Percentiles rank a stretch among this genome's conserved stretches.
phyloP scores from a whole-genome alignment of 2,113 vertebrate species.

The human region GRCh38 chr9:106563001-106563500 shows the following conservation, averaged over 20 bases:
- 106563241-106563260: too few relatives aligned
- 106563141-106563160: background rate
- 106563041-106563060: background rate
- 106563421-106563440: background rate
- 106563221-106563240: too few relatives aligned
- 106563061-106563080: background rate
- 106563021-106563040: background rate
- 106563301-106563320: background rate
- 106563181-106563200: too few relatives aligned
- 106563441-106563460: background rate
- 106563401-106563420: background rate
- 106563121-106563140: background rate
- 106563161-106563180: too few relatives aligned
- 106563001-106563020: background rate
- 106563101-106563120: background rate
- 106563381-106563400: background rate
- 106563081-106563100: background rate
- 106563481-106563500: background rate
- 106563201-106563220: too few relatives aligned
- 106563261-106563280: too few relatives aligned
- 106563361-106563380: background rate
- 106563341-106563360: background rate
- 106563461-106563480: background rate
- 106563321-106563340: background rate
- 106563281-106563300: background rate